These are phyloP conservation scores for Drosophila pseudoobscura DNA, from an alignment of 1,140 invertebrate species.

Conservation along the genomic window DNA sequence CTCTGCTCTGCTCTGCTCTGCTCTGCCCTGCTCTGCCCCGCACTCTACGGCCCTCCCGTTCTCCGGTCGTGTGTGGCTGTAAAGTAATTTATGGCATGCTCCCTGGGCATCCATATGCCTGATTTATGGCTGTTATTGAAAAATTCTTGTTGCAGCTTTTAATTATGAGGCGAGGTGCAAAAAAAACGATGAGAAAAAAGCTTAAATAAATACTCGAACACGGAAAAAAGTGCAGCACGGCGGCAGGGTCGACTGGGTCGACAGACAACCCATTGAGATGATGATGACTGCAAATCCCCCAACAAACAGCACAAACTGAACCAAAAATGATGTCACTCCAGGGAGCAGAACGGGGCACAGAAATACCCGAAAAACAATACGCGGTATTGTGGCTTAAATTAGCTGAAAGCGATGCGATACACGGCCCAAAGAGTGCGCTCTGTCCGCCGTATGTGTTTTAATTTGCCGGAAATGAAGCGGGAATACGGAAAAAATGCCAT, in stretches of 20 bases:
- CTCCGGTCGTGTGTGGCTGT: constrained; percentile 5
- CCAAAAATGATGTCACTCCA: constrained; percentile 53
- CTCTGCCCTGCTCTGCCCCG: neutral
- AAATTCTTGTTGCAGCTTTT: constrained; percentile 79
- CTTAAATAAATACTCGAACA: neutral
- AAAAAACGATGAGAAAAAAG: constrained; percentile 9
- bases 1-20: neutral
- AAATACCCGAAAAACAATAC: constrained; percentile 18
- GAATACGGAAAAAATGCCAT: constrained; percentile 17
- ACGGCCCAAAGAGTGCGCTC: neutral
- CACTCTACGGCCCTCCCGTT: neutral
- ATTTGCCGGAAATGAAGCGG: constrained; percentile 69
- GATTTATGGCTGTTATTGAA: constrained; percentile 83
- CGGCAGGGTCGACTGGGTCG: neutral
- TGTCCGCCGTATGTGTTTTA: constrained; percentile 56
- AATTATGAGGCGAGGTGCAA: constrained; percentile 72
- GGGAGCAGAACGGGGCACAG: constrained; percentile 7
- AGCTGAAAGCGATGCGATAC: constrained; percentile 17
- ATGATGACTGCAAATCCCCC: constrained; percentile 35
- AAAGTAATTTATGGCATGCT: constrained; percentile 79
- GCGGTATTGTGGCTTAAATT: constrained; percentile 32
- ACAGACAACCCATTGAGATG: constrained; percentile 37
- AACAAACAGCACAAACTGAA: constrained; percentile 39
- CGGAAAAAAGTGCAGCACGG: too few relatives aligned
- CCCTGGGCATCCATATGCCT: constrained; percentile 79